Conservation (phyloP, 2,888 invertebrate species). For the Drosophila algonquin region DNA sequence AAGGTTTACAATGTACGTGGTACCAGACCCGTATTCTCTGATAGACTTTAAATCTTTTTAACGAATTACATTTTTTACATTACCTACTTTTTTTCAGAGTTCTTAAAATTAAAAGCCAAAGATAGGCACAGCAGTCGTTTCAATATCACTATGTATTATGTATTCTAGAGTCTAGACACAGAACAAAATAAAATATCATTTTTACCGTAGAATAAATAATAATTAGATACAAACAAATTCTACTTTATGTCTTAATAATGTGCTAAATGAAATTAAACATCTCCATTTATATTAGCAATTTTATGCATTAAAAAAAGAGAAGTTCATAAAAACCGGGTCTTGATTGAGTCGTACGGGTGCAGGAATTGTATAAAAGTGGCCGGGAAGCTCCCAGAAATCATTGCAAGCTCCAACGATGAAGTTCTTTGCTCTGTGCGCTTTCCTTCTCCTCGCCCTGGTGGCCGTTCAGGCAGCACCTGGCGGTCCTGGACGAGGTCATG, state of each 20-base stretch:
- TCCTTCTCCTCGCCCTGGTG: constrained; percentile 56
- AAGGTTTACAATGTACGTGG: too few relatives aligned
- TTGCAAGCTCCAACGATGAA: constrained; percentile 52
- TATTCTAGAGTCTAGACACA: too few relatives aligned
- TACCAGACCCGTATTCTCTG: too few relatives aligned
- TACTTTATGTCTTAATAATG: neutral
- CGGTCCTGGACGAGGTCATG: neutral
- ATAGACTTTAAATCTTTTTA: too few relatives aligned
- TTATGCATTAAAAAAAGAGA: neutral
- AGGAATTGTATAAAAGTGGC: neutral
- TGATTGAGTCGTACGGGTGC: neutral
- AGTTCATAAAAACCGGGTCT: neutral
- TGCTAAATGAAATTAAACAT: neutral
- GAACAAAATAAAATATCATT: neutral
- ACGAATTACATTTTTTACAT: too few relatives aligned
- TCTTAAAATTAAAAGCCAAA: too few relatives aligned
- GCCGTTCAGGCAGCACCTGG: constrained; percentile 48
- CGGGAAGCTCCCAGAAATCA: constrained; percentile 38
- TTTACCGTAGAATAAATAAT: neutral
- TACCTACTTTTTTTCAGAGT: too few relatives aligned
- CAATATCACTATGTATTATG: too few relatives aligned
- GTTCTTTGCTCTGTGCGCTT: constrained; percentile 61
- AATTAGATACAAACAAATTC: too few relatives aligned
- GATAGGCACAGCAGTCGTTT: too few relatives aligned
- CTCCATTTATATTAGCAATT: neutral